phyloP scores from a whole-genome alignment of 2,888 invertebrate genomes.

The Pristionchus exspectatus region DNA sequence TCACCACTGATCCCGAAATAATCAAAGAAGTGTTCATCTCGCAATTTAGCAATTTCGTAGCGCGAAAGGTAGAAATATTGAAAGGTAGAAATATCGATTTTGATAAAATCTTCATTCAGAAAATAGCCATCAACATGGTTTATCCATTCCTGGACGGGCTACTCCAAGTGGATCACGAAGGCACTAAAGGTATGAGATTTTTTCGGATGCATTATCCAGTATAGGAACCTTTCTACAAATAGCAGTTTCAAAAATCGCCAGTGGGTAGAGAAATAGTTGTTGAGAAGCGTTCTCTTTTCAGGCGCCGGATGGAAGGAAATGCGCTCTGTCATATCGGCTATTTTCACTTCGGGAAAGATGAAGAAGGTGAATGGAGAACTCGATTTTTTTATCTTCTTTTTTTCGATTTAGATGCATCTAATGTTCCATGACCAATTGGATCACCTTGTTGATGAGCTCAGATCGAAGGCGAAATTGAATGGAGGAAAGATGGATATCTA shows the following conservation, averaged over 20 bases:
- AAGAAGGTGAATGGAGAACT: constrained; percentile 79
- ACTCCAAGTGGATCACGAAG: constrained; percentile 54
- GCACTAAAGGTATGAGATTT: constrained; percentile 14
- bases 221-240: no score
- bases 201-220: no score
- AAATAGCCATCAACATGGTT: constrained; percentile 51
- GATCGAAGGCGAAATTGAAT: not conserved
- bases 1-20: constrained; percentile 67
- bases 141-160: constrained; percentile 53
- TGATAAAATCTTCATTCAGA: not conserved
- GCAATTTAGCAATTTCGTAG: constrained; percentile 71
- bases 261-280: no score
- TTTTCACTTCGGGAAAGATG: constrained; percentile 85
- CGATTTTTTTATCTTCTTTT: no score
- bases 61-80: constrained; percentile 58
- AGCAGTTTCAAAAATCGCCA: constrained; percentile 7
- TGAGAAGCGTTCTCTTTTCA: not conserved
- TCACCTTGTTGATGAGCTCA: constrained; percentile 27
- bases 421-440: constrained; percentile 58
- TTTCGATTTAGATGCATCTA: constrained; percentile 58
- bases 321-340: constrained; percentile 84
- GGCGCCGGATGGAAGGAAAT: constrained; percentile 84
- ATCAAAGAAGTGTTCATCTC: constrained; percentile 72
- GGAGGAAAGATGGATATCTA: constrained; percentile 50
- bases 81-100: no score